Conservation (phyloP, 2,113 vertebrate genomes). For the Sebastes fasciatus region DNA sequence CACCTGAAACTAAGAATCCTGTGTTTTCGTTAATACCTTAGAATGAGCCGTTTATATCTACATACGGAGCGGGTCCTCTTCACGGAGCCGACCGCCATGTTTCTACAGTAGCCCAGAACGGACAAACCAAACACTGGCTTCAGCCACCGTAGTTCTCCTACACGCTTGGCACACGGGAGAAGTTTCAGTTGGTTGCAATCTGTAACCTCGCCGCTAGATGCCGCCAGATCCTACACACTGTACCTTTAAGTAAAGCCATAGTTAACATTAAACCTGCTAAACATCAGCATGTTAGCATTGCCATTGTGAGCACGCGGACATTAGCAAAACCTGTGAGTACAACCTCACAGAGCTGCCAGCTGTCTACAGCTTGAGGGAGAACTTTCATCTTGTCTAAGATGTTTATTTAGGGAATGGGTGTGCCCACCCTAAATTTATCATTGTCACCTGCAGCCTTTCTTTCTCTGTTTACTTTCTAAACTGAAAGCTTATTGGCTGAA, state of each 20-base stretch:
- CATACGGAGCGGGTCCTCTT: no score
- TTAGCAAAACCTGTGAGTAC: background rate
- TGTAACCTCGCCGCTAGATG: no score
- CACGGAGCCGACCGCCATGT: no score
- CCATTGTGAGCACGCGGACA: background rate
- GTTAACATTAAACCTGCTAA: background rate
- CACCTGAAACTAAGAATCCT: no score
- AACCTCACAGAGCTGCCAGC: background rate
- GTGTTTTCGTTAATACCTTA: no score
- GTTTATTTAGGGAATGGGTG: slow-evolving; percentile 55
- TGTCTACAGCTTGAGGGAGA: background rate
- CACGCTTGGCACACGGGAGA: no score
- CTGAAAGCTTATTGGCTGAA: slow-evolving; percentile 70
- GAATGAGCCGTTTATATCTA: no score
- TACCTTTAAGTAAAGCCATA: background rate
- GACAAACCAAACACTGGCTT: no score
- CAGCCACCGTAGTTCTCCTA: no score
- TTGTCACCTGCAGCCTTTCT: slow-evolving; percentile 41
- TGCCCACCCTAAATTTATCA: slow-evolving; percentile 53
- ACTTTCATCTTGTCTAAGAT: slow-evolving; percentile 34
- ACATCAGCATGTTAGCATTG: background rate
- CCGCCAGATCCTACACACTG: no score
- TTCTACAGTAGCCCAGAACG: no score
- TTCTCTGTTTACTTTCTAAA: slow-evolving; percentile 56
- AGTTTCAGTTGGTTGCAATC: no score